Evolutionary conservation across 1,140 invertebrate genomes (phyloP).

Genomic region (Hyposmocoma kahamanoa): DNA sequence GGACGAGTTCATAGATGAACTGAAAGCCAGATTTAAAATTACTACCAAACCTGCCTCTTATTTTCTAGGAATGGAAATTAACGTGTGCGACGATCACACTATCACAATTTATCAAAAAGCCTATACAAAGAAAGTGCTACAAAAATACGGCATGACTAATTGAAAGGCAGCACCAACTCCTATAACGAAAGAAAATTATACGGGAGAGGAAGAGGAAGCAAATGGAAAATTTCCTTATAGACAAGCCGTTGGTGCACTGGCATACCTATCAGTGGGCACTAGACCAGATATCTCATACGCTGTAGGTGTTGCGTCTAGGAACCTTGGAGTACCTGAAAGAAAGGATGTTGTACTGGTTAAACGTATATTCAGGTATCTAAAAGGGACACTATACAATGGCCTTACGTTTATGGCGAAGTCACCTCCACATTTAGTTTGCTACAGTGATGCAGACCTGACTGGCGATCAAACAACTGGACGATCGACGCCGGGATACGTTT

Average conservation of each 20-base stretch:
- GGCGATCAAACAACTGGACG: slow-evolving; percentile 32
- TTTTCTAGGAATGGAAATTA: slow-evolving; percentile 38
- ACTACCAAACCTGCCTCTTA: slow-evolving; percentile 19
- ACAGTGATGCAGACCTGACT: slow-evolving; percentile 46
- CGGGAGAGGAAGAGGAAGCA: background rate
- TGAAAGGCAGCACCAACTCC: slow-evolving; percentile 5
- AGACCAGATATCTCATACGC: slow-evolving; percentile 56
- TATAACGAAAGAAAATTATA: slow-evolving; percentile 17
- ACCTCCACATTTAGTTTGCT: slow-evolving; percentile 25
- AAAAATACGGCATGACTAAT: slow-evolving; percentile 10
- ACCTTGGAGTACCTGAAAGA: slow-evolving; percentile 37
- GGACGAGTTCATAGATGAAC: slow-evolving; percentile 13
- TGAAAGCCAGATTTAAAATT: slow-evolving; percentile 33
- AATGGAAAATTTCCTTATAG: slow-evolving; percentile 33
- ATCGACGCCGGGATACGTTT: slow-evolving; percentile 34
- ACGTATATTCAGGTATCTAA: slow-evolving; percentile 14
- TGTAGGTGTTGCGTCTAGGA: slow-evolving; percentile 35
- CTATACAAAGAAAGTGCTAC: slow-evolving; percentile 42
- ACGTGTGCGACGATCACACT: background rate
- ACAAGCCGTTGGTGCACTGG: slow-evolving; percentile 47
- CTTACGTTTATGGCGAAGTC: background rate
- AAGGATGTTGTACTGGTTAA: slow-evolving; percentile 39
- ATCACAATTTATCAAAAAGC: slow-evolving; percentile 36
- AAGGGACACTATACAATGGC: slow-evolving; percentile 5
- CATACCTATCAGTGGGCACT: slow-evolving; percentile 43